Evolutionary conservation across 2,113 vertebrate genomes (phyloP).

Genomic region (Tylochromis polylepis): DNA sequence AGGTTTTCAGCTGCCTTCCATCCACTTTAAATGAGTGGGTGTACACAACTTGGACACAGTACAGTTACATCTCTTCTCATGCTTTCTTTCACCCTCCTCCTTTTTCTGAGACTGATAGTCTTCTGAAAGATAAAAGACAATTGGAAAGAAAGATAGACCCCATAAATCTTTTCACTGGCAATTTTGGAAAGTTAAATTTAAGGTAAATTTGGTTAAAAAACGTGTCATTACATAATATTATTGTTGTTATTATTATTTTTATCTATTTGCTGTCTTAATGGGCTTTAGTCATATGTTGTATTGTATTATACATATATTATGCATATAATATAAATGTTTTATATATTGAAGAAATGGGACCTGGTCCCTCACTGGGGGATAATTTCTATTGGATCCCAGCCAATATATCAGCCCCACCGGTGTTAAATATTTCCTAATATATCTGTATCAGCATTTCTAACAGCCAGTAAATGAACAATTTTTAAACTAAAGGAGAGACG

Average conservation of each 20-base stretch:
- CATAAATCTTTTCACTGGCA: background rate
- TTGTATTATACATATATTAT: background rate
- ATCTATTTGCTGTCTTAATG: background rate
- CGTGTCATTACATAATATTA: background rate
- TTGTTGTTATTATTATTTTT: background rate
- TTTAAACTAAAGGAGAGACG: background rate
- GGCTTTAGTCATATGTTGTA: background rate
- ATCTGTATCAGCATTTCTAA: background rate
- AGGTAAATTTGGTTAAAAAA: background rate
- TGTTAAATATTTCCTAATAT: background rate
- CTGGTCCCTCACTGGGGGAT: no score
- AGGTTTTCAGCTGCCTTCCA: background rate
- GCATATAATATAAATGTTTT: background rate
- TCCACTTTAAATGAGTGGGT: background rate
- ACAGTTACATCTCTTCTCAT: background rate
- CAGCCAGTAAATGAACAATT: fast-evolving
- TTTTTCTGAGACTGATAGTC: background rate
- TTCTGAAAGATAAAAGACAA: background rate
- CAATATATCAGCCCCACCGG: background rate
- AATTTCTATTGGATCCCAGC: background rate
- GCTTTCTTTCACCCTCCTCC: background rate
- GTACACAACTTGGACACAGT: background rate
- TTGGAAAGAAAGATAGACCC: background rate
- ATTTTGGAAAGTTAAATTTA: background rate
- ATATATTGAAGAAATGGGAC: background rate